These are phyloP conservation scores for Galaxea fascicularis DNA, from an alignment of 92 coral and sea anemone genomes.

Conservation along the genomic window DNA sequence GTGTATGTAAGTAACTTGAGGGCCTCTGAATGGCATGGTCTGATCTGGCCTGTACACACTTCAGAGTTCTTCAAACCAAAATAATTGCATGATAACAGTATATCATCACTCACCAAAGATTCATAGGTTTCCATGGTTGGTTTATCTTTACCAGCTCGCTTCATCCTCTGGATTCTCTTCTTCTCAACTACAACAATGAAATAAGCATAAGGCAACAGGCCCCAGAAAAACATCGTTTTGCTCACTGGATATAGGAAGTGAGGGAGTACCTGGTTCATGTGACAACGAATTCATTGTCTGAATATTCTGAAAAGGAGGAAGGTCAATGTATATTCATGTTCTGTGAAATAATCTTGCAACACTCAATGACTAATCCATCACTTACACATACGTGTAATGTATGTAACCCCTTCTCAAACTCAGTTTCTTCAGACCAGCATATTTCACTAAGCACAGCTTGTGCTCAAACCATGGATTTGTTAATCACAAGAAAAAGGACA, in stretches of 20 bases:
- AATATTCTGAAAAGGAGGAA: no score
- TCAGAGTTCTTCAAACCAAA: not conserved
- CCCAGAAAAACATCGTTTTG: not conserved
- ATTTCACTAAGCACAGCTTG: no score
- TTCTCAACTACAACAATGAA: conserved; percentile 64
- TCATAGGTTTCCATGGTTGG: conserved; percentile 77
- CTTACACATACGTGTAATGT: no score
- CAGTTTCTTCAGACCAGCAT: no score
- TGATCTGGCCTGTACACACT: no score
- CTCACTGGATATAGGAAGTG: not conserved
- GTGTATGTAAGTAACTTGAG: not conserved
- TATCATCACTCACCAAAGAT: conserved; percentile 65
- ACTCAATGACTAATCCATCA: no score
- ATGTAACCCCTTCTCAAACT: no score
- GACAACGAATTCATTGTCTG: not conserved
- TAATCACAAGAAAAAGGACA: no score
- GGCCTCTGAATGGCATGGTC: no score
- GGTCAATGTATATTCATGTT: no score
- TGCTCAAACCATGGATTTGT: no score
- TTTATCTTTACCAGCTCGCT: conserved; percentile 74
- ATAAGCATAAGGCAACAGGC: not conserved
- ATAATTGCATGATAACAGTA: not conserved
- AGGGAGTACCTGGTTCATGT: not conserved
- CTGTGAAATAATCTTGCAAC: no score
- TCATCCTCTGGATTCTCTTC: conserved; percentile 84